Percentiles rank a stretch among this genome's conserved stretches.
Conservation (phyloP, 53 echinoderm and acorn worm species). For the Paracentrotus lividus region DNA sequence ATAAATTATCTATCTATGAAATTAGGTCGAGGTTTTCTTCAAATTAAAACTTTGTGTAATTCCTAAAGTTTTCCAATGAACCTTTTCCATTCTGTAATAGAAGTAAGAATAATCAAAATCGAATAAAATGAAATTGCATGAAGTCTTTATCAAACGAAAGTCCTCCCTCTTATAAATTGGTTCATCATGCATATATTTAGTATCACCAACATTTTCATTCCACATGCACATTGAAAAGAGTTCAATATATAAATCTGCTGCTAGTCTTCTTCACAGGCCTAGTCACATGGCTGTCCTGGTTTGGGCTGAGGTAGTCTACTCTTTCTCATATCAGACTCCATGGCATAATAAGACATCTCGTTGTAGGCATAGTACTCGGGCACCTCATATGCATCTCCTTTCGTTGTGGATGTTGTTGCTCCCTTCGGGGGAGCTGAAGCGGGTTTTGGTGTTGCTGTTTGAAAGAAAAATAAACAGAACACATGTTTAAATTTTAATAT, state of each 20-base stretch:
- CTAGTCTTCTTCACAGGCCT: not conserved
- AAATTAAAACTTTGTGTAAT: not conserved
- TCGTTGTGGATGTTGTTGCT: not conserved
- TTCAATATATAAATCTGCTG: not conserved
- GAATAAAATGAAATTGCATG: not conserved
- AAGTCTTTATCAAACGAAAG: not conserved
- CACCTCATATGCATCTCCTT: slow-evolving; percentile 74
- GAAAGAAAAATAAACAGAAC: not conserved
- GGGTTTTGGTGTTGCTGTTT: not conserved
- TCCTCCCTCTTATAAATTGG: not conserved
- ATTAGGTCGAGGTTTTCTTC: not conserved
- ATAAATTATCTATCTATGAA: too few relatives aligned
- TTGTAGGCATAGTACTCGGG: slow-evolving; percentile 75
- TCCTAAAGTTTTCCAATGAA: not conserved
- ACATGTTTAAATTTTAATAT: not conserved
- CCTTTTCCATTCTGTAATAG: not conserved
- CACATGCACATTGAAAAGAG: not conserved
- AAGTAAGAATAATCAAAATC: not conserved
- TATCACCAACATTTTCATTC: not conserved
- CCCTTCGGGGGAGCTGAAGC: slow-evolving; percentile 31
- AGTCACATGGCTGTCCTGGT: slow-evolving; percentile 66
- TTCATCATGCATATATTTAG: not conserved
- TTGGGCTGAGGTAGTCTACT: slow-evolving; percentile 81
- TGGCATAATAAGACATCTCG: slow-evolving; percentile 76
- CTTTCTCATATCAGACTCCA: slow-evolving; percentile 87